Conservation (phyloP, 2,888 invertebrate genomes). For the Tipula unca region DNA sequence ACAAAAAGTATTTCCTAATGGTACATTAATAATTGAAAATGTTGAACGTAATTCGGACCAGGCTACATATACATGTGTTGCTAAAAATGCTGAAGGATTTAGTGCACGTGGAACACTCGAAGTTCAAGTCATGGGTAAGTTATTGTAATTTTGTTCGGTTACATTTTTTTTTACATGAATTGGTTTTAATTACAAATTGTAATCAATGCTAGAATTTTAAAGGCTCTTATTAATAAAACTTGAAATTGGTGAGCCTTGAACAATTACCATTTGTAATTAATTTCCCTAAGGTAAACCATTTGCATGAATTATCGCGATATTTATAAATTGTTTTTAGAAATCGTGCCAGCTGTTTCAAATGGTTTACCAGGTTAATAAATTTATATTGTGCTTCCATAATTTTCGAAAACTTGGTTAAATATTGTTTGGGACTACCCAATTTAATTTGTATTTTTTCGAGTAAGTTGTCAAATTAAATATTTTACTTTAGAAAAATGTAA, state of each 20-base stretch:
- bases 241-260: not conserved
- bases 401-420: not conserved
- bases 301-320: not conserved
- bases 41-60: slow-evolving; percentile 88
- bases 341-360: not conserved
- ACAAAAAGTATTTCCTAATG: slow-evolving; percentile 88
- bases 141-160: slow-evolving; percentile 16
- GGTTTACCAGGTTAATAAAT: not conserved
- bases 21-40: slow-evolving; percentile 87
- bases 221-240: not conserved
- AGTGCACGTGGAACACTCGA: slow-evolving; percentile 79
- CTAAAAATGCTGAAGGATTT: slow-evolving; percentile 84
- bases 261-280: not conserved
- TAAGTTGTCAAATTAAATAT: no score
- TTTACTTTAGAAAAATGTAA: no score
- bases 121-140: slow-evolving; percentile 96
- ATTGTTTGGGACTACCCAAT: not conserved
- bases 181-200: not conserved
- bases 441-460: not conserved
- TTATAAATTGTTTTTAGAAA: not conserved
- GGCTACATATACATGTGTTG: slow-evolving; percentile 90
- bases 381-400: not conserved
- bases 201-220: not conserved
- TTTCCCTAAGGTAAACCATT: not conserved
- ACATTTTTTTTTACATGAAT: not conserved